Evolutionary conservation across 2,888 invertebrate species (phyloP).

Genomic region (Platyscelio sp.): DNA sequence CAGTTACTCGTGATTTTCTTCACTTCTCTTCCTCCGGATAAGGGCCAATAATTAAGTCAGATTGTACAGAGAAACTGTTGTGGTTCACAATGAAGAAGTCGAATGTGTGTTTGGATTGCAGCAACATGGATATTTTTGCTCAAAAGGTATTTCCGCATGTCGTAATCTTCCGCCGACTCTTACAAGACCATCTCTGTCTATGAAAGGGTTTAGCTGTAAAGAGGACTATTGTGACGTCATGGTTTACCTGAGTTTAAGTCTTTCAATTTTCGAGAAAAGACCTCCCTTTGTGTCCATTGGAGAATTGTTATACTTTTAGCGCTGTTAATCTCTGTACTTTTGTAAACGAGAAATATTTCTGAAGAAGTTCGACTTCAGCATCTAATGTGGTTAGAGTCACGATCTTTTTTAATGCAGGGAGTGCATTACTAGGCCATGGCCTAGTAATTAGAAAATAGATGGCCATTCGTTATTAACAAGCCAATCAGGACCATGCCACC

Average conservation of each 20-base stretch:
- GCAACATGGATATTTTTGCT: neutral
- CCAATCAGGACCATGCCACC: slow-evolving; percentile 15
- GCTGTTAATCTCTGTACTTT: slow-evolving; percentile 12
- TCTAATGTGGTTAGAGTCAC: neutral
- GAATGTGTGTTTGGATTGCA: too few species aligned
- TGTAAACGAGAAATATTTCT: slow-evolving; percentile 3
- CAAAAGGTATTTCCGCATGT: neutral
- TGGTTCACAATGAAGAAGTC: neutral
- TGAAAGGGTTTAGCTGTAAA: too few species aligned
- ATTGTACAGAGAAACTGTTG: neutral
- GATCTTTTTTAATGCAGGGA: neutral
- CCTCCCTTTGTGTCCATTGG: too few species aligned
- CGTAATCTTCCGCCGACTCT: too few species aligned
- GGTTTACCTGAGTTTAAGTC: too few species aligned
- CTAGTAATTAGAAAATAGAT: neutral
- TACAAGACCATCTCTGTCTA: too few species aligned
- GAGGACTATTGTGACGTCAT: too few species aligned
- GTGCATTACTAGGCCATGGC: neutral
- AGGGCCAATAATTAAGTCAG: neutral
- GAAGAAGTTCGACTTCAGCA: neutral
- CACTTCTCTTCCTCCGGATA: neutral
- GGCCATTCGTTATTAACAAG: neutral
- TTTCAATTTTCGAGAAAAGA: too few species aligned
- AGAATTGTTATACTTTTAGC: too few species aligned
- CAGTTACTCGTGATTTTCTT: neutral